These are phyloP conservation scores for Hypotaenidia philippensis DNA, from an alignment of 2,797 vertebrate species.

Conservation along the genomic window DNA sequence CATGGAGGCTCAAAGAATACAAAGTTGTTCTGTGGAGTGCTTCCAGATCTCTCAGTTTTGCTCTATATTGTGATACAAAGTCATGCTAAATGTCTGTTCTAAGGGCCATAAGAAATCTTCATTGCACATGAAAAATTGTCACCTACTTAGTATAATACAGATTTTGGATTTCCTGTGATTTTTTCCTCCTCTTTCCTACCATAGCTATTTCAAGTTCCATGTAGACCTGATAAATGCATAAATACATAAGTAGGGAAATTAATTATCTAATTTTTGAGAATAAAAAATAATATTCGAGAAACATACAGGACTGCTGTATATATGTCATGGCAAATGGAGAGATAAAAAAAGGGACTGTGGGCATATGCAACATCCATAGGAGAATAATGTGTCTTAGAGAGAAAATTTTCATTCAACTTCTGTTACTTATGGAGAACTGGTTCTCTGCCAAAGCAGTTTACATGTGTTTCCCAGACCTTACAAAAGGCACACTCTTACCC, in stretches of 20 bases:
- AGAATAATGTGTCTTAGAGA: not conserved
- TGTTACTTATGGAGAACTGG: not conserved
- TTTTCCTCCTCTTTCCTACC: not conserved
- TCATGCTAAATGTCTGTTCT: not conserved
- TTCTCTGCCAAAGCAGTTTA: constrained; percentile 17
- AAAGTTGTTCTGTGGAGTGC: not conserved
- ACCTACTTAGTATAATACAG: not conserved
- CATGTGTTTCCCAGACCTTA: constrained; percentile 29
- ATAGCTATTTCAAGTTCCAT: not conserved
- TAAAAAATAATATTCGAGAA: not conserved
- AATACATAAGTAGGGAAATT: not conserved
- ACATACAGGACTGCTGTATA: not conserved
- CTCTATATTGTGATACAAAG: not conserved
- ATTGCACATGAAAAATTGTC: not conserved
- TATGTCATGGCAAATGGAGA: not conserved
- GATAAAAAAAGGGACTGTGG: not conserved
- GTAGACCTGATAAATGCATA: not conserved
- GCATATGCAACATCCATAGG: not conserved
- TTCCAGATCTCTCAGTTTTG: not conserved
- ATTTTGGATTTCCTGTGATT: not conserved
- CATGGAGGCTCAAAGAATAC: not conserved
- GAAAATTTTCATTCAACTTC: constrained; percentile 5
- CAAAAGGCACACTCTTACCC: not conserved
- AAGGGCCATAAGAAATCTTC: not conserved
- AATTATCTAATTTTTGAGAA: not conserved